phyloP scores from a whole-genome alignment of 2,888 invertebrate genomes.

The Ichneumon xanthorius region DNA sequence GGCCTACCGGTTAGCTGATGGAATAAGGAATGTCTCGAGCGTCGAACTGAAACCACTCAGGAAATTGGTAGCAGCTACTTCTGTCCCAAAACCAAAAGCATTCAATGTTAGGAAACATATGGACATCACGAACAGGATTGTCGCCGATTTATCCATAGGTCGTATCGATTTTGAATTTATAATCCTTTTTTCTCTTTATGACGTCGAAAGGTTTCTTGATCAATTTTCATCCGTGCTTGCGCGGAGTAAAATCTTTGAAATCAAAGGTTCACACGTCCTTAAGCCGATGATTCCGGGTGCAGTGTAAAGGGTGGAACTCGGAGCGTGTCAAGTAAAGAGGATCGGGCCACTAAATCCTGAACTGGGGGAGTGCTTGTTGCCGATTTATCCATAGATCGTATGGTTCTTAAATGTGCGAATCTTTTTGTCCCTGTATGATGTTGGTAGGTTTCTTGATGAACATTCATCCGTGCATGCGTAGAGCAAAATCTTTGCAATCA shows the following conservation, averaged over 20 bases:
- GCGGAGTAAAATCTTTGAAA: neutral
- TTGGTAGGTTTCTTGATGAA: no score
- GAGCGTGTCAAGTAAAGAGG: neutral
- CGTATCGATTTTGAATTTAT: no score
- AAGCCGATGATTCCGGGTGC: neutral
- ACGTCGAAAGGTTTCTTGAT: no score
- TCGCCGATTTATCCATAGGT: neutral
- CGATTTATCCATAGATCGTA: no score
- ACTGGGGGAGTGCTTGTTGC: neutral
- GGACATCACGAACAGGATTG: neutral
- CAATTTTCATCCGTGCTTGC: neutral
- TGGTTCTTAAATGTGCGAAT: no score
- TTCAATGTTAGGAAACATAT: neutral
- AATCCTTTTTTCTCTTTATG: no score
- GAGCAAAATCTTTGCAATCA: neutral
- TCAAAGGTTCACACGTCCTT: neutral
- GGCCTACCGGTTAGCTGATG: neutral
- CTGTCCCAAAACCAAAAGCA: neutral
- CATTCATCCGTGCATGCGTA: neutral
- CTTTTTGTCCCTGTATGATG: no score
- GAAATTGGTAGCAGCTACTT: neutral
- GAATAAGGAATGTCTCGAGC: neutral
- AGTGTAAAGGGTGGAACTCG: conserved; percentile 10
- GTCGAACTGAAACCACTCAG: neutral
- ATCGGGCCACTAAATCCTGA: conserved; percentile 26